Conservation (phyloP, 2,888 invertebrate species). For the Caenorhabditis doughertyi region DNA sequence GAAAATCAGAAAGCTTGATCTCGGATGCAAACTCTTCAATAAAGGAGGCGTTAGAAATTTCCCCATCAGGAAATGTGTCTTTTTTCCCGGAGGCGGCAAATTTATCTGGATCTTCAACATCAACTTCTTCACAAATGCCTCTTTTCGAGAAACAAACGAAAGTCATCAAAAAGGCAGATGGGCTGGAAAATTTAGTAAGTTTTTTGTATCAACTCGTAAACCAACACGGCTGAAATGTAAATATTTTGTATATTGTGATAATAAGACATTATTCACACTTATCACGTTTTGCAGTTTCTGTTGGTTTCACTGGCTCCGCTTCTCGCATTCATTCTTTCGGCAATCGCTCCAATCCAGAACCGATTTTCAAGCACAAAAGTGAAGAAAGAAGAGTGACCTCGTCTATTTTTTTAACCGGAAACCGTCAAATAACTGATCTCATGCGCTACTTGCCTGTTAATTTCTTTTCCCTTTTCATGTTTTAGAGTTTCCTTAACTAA, state of each 20-base stretch:
- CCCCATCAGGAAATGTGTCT: slow-evolving; percentile 38
- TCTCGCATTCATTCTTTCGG: slow-evolving; percentile 63
- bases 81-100: slow-evolving; percentile 28
- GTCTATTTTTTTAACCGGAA: background rate
- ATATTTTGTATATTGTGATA: background rate
- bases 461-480: background rate
- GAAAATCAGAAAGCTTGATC: background rate
- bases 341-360: slow-evolving; percentile 64
- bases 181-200: slow-evolving; percentile 30
- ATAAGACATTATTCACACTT: background rate
- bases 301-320: slow-evolving; percentile 68
- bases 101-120: slow-evolving; percentile 19
- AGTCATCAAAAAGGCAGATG: slow-evolving; percentile 15
- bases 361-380: slow-evolving; percentile 36
- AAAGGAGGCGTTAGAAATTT: slow-evolving; percentile 37
- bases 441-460: background rate
- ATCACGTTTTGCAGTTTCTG: slow-evolving; percentile 63
- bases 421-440: slow-evolving; percentile 14
- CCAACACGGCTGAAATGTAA: too few species aligned
- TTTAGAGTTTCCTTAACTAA: background rate
- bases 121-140: slow-evolving; percentile 1
- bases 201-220: background rate
- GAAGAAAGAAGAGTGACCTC: slow-evolving; percentile 30
- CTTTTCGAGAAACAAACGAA: slow-evolving; percentile 25
- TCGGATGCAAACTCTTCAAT: background rate